Evolutionary conservation across 2,113 vertebrate species (phyloP), one percentile per base, ranked within the genome.

Genomic region (Syngnathus floridae): DNA sequence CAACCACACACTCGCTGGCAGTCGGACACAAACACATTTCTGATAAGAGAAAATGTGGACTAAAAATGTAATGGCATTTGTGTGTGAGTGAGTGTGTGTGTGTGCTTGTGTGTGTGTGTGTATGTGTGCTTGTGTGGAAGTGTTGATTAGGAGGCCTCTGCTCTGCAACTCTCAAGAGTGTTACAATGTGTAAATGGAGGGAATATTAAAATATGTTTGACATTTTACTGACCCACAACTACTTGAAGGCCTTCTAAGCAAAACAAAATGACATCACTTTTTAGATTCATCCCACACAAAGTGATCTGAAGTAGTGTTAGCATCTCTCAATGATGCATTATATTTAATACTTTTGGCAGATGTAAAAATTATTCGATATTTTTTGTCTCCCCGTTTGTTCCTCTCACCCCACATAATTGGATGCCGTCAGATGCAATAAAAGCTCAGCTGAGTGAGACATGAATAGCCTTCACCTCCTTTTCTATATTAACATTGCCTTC

Each of bases 401-500:
- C 26, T 62, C 58, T 70, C 43, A 62, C 73, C 36, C 26, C 13
- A 43, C 0, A 19, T 65, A 45, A 54, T 21, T 22, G n/a, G 51
- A 67, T 64, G 41, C 52, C 69, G 69, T 72, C 38, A 67, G 72
- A 59, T 66, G 60, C 62, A n/a, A 31, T 46, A 21, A 45, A 45
- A 58, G 64, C 64, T 62, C 62, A 43, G 72, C 60, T 61, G 51
- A 74, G 45, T 62, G 38, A 59, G 66, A 71, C 71, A 77, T 64
- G 52, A 79, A 54, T 41, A 74, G 61, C 76, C 67, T 67, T 79
- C 66, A 82, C 77, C 69, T 71, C 46, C 62, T 71, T 67, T 79
- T 78, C 79, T 79, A 70, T 71, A 69, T 82, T 76, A 63, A 67
- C 63, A 40, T 59, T 77, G 67, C 80, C 63, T 55, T 75, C 62